These are phyloP conservation scores for Stichopus horrens DNA, from an alignment of 53 echinoderm and acorn worm species.

Conservation along the genomic window DNA sequence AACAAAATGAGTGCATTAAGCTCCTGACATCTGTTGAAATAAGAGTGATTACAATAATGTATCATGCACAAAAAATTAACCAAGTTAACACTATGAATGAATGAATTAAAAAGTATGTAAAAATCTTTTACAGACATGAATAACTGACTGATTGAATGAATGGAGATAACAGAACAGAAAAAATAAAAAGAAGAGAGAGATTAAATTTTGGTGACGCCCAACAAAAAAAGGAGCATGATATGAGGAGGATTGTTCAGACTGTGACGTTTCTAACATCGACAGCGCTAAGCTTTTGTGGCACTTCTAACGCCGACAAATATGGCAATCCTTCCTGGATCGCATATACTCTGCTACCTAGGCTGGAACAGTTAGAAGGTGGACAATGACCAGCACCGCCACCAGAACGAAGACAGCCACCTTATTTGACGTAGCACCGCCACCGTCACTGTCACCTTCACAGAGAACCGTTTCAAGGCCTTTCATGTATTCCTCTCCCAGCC, in stretches of 20 bases:
- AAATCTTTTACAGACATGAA: too few relatives aligned
- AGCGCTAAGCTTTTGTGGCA: not conserved
- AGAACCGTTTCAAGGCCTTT: not conserved
- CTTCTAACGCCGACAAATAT: constrained; percentile 32
- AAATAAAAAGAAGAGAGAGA: too few relatives aligned
- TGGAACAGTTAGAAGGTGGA: not conserved
- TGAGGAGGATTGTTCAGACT: not conserved
- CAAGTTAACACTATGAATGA: too few relatives aligned
- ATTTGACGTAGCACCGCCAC: not conserved
- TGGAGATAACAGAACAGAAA: too few relatives aligned
- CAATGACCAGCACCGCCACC: not conserved
- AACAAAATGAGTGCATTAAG: too few relatives aligned
- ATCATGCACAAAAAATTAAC: too few relatives aligned
- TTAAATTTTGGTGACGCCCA: too few relatives aligned
- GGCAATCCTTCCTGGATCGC: constrained; percentile 44
- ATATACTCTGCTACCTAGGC: not conserved
- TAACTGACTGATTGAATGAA: too few relatives aligned
- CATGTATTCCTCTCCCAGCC: constrained; percentile 20
- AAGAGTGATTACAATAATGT: too few relatives aligned
- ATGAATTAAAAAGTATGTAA: too few relatives aligned
- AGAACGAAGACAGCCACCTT: not conserved
- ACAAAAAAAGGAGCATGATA: not conserved
- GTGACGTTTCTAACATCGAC: constrained; percentile 16
- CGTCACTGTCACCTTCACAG: not conserved
- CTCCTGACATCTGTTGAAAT: too few relatives aligned